A percentile compares a stretch with the other conserved stretches of the same genome.
Evolutionary conservation across 2,113 vertebrate species (phyloP).

Genomic region (Aviceda subcristata): DNA sequence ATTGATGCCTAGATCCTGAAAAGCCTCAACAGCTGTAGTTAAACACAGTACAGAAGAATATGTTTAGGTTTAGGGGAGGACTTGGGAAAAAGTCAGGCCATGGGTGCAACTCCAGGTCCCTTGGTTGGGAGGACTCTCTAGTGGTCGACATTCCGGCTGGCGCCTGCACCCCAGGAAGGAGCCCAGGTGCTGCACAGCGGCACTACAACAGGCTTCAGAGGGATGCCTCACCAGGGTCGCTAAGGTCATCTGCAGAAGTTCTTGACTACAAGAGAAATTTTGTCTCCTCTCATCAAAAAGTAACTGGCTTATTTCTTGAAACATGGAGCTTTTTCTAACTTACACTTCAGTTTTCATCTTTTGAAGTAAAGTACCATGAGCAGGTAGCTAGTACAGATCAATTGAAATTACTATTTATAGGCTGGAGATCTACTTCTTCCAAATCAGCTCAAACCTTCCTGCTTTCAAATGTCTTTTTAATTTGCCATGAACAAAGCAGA

Average conservation of each 20-base stretch:
- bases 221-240: neutral
- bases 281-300: neutral
- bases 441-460: neutral
- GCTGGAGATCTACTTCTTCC: neutral
- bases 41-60: neutral
- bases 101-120: neutral
- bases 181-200: accelerated
- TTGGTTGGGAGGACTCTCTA: neutral
- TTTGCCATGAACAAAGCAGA: neutral
- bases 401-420: neutral
- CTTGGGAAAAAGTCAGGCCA: neutral
- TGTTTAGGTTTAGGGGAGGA: neutral
- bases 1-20: neutral
- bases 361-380: neutral
- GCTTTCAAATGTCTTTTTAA: neutral
- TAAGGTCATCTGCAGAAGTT: neutral
- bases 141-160: neutral
- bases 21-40: neutral
- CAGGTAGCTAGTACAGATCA: neutral
- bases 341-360: neutral
- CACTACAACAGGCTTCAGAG: neutral
- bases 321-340: neutral
- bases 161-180: neutral
- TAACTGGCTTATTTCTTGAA: neutral
- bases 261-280: neutral